Conservation (phyloP, 2,888 invertebrate species). For the Drosophila neutralis region DNA sequence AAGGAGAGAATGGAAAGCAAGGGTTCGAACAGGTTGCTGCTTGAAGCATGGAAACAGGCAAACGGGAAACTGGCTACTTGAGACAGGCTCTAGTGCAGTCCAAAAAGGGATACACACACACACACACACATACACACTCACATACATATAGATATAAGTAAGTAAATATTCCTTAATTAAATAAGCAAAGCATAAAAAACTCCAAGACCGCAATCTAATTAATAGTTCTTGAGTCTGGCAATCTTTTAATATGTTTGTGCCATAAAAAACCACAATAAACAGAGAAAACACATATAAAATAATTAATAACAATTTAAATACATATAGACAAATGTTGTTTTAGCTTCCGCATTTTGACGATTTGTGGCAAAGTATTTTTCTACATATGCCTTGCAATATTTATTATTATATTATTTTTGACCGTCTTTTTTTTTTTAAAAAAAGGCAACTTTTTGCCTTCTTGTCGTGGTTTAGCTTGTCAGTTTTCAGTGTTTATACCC, state of each 20-base stretch:
- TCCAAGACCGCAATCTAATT: not conserved
- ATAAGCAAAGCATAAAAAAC: not conserved
- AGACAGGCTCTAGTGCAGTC: constrained; percentile 10
- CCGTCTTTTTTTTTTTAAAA: not conserved
- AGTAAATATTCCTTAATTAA: not conserved
- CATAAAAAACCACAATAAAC: not conserved
- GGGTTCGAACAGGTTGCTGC: constrained; percentile 43
- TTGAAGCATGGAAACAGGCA: constrained; percentile 2
- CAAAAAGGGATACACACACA: not conserved
- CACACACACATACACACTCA: not conserved
- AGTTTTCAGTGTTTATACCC: not conserved
- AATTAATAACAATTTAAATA: not conserved
- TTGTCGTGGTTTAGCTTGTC: not conserved
- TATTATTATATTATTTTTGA: not conserved
- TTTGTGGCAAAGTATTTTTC: not conserved
- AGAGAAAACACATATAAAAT: not conserved
- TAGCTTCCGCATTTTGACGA: constrained; percentile 1
- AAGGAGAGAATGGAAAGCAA: not conserved
- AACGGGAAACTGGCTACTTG: constrained; percentile 18
- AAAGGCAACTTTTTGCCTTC: not conserved
- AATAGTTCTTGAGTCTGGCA: not conserved
- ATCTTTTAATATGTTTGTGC: not conserved
- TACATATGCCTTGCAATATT: not conserved
- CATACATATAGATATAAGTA: not conserved
- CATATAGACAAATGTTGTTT: not conserved